Percentiles rank a stretch among this genome's conserved stretches.
Evolutionary conservation across 2,797 vertebrate genomes (phyloP).

Genomic region (Bovichtus variegatus): DNA sequence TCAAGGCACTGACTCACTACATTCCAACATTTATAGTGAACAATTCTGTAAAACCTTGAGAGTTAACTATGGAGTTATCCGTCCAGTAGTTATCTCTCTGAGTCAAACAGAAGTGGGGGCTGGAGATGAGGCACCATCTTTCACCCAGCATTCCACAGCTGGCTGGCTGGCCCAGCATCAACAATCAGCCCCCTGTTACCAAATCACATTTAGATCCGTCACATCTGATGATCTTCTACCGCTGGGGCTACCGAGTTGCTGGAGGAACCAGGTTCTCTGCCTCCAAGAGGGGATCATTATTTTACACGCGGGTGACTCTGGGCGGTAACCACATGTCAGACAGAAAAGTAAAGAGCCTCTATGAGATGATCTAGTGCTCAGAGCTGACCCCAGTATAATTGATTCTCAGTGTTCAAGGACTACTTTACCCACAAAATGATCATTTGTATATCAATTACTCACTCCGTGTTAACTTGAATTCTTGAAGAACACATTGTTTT

Average conservation of each 20-base stretch:
- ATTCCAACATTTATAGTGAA: too few relatives aligned
- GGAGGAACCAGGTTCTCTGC: not conserved
- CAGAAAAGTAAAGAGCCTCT: not conserved
- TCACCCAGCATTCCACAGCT: constrained; percentile 25
- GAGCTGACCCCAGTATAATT: too few relatives aligned
- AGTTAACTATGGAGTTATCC: too few relatives aligned
- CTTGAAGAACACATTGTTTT: too few relatives aligned
- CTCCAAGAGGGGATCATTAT: not conserved
- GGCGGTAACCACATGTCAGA: not conserved
- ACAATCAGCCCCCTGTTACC: constrained; percentile 51
- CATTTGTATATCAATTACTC: too few relatives aligned
- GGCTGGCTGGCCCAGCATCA: constrained; percentile 9
- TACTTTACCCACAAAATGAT: too few relatives aligned
- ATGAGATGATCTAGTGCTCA: not conserved
- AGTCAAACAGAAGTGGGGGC: constrained; percentile 33
- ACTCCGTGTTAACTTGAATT: too few relatives aligned
- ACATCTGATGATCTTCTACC: constrained; percentile 25
- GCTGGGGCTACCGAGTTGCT: not conserved
- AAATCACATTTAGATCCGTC: constrained; percentile 45
- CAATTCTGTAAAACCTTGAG: too few relatives aligned
- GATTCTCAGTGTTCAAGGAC: too few relatives aligned
- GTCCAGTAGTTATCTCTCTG: constrained; percentile 13
- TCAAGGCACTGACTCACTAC: too few relatives aligned
- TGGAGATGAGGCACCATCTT: constrained; percentile 9
- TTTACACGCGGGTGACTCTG: not conserved